Percentiles rank a stretch among this genome's conserved stretches.
Evolutionary conservation across 1,140 invertebrate species (phyloP).

Genomic region (Aleiodes sp.): DNA sequence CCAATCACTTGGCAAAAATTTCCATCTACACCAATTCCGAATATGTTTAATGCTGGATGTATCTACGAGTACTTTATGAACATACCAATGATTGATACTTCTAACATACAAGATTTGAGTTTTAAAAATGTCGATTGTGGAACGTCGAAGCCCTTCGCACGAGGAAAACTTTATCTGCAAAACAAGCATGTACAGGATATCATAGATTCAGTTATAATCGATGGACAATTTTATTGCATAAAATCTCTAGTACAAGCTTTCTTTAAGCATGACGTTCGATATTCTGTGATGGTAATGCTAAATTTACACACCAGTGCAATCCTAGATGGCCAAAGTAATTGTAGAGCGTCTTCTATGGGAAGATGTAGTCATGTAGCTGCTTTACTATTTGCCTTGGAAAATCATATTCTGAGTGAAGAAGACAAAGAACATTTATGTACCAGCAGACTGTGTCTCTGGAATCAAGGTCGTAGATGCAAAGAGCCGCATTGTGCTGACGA

Average conservation of each 20-base stretch:
- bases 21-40: not conserved
- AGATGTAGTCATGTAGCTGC: not conserved
- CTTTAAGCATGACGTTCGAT: not conserved
- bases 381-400: not conserved
- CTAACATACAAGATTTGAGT: not conserved
- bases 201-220: not conserved
- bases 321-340: not conserved
- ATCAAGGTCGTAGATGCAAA: not conserved
- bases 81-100: not conserved
- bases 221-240: not conserved
- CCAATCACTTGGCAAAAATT: not conserved
- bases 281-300: not conserved
- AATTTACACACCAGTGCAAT: not conserved
- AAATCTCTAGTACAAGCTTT: not conserved
- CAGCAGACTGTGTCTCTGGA: not conserved
- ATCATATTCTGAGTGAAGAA: not conserved
- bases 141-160: not conserved
- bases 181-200: not conserved
- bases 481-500: not conserved
- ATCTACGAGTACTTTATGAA: slow-evolving; percentile 14
- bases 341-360: not conserved
- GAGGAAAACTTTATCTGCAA: not conserved
- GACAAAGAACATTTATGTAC: not conserved
- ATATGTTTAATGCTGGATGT: not conserved
- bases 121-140: too few relatives aligned